Evolutionary conservation across 1,140 invertebrate species (phyloP), one percentile per base, ranked within the genome.

Genomic region (Globodera rostochiensis): DNA sequence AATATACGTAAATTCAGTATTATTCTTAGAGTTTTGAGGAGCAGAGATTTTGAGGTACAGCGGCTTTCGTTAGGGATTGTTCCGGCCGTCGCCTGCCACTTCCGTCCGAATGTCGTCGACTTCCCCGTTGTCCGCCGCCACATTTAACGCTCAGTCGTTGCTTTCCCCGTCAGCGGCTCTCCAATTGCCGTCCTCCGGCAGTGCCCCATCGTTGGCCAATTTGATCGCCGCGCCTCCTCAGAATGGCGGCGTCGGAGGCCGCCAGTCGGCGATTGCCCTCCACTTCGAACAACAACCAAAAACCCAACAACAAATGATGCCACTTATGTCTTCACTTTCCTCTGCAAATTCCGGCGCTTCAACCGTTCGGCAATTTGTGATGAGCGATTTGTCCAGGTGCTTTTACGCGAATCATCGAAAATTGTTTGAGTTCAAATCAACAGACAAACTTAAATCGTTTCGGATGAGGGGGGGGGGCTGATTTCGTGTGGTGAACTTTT

Each of bases 341-440:
- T 76, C 66, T 15, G 53, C 15, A 64, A 76, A 76, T 64, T 57
- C 53, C 9, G 64, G 60, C 49, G n/a, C 70, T 15, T 36, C 66
- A 36, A 69, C 76, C 21, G 25, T 78, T 25, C 66, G 47, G 11
- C 64, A 50, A n/a, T 69, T 78, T 45, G 25, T 46, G 25, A 78
- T 78, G 77, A 78, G 45, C 21, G 77, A 78, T 69, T 21, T 78
- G 21, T 66, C 77, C 46, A 78, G 77, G 77, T 78, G n/a, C 47
- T 71, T 36, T 71, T 4, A 9, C 1, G 25, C 69, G 6, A 1
- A 7, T 25, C 69, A 36, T 11, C 36, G 19, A 66, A 6, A 50
- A 60, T 47, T 47, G 60, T 76, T 53, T 53, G n/a, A 36, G 8
- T 49, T 21, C 21, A n/a, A 45, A 47, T 36, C 36, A 36, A 36